Base-by-base conservation (phyloP, 2,888 invertebrate genomes). In the Metacarcinus magister region DNA sequence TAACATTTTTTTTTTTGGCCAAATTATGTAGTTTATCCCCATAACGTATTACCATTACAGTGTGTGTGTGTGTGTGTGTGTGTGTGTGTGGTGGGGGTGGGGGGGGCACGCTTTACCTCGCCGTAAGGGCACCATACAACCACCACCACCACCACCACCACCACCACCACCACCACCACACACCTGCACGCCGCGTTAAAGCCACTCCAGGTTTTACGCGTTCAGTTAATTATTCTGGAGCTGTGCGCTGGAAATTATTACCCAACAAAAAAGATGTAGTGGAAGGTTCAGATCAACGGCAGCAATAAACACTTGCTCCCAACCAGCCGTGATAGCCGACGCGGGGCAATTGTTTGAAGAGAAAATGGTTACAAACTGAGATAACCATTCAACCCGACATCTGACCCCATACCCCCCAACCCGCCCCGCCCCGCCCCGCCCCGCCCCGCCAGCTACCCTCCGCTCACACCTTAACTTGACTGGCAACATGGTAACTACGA, bases 271-370 rank as follows among this genome's bases (percentile, higher is more conserved):
- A 28, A 39, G 39, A 19, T 39, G 87, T 39, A 19, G 87, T 87
- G 87, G 87, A 87, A 87, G 39, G 87, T 2, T 10, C 39, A 39
- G 32, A 87, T 32, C 87, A 39, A 39, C 28, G 87, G 32, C 39
- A 32, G 39, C 87, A 87, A 87, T 87, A 39, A 39, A 87, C 87
- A 87, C 87, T 87, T 87, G 87, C 39, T 87, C 39, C 87, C 87
- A 10, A 39, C 87, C 87, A 39, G 39, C 87, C 19, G 87, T 87
- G 39, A 87, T 32, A 87, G 87, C 87, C 39, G 16, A 87, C 87
- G 87, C 32, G 87, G 39, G 87, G 39, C 39, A 87, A 39, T 32
- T 39, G 87, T 87, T 23, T 32, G 2, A 87, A 87, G 10, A 39
- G 87, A n/a, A 87, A 87, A 87, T 16, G 13, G 39, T 87, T 32